phyloP scores from a whole-genome alignment of 2,888 invertebrate species.

The Caenorhabditis sinica region DNA sequence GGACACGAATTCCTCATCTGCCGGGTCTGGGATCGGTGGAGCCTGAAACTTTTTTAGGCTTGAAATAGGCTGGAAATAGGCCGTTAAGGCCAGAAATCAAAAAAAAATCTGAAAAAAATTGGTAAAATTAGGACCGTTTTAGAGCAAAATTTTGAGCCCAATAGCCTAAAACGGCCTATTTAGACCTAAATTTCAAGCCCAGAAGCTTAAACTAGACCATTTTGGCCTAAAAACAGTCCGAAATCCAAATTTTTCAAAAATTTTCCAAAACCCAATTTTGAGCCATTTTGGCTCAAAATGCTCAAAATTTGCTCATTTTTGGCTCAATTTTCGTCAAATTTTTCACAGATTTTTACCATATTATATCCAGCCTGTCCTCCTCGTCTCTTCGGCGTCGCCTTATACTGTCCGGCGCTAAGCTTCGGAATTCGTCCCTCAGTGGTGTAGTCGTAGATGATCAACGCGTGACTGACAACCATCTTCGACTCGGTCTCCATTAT shows the following conservation, averaged over 20 bases:
- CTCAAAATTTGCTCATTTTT: background rate
- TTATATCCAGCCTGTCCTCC: too few relatives aligned
- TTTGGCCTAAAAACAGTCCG: too few relatives aligned
- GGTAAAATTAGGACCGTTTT: too few relatives aligned
- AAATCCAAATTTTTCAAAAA: too few relatives aligned
- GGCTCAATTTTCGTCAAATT: background rate
- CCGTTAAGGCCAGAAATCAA: too few relatives aligned
- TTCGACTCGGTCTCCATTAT: constrained; percentile 73
- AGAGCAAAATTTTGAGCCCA: too few relatives aligned
- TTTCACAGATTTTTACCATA: too few relatives aligned
- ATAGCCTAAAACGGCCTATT: too few relatives aligned
- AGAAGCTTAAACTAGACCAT: too few relatives aligned
- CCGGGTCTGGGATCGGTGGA: background rate
- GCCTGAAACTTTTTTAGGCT: background rate
- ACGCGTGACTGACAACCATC: constrained; percentile 72
- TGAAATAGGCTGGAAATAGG: too few relatives aligned
- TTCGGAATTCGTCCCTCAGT: constrained; percentile 66
- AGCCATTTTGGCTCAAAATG: background rate
- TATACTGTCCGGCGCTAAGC: constrained; percentile 61
- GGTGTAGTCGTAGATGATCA: constrained; percentile 74
- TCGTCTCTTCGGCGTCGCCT: constrained; percentile 30
- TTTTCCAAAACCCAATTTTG: background rate
- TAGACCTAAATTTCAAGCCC: too few relatives aligned
- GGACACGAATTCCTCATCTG: constrained; percentile 64
- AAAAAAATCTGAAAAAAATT: too few relatives aligned